Evolutionary conservation across 2,113 vertebrate species (phyloP).

Genomic region (Elephas maximus): DNA sequence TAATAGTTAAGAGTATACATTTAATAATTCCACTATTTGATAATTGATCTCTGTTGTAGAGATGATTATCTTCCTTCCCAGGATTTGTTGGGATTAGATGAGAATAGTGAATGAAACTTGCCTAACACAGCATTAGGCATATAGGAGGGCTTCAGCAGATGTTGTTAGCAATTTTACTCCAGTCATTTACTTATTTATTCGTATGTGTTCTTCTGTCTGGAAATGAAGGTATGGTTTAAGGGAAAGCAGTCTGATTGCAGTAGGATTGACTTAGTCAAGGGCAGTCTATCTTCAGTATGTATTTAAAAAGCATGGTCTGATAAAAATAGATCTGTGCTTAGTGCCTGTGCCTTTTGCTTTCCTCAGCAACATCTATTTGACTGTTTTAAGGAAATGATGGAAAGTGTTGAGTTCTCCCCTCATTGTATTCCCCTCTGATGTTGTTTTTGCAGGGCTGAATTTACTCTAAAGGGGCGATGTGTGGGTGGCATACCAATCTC

Average conservation of each 20-base stretch:
- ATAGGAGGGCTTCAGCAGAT: background rate
- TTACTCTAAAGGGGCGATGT: background rate
- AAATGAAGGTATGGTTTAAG: conserved; percentile 18
- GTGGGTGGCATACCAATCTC: background rate
- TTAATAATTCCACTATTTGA: conserved; percentile 1
- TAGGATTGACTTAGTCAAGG: conserved; percentile 7
- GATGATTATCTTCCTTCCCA: background rate
- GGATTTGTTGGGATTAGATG: conserved; percentile 49
- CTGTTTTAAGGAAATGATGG: conserved; percentile 62
- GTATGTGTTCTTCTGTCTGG: conserved; percentile 8
- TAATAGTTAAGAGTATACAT: background rate
- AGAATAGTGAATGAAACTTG: background rate
- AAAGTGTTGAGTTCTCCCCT: conserved; percentile 47
- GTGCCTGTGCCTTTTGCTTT: conserved; percentile 54
- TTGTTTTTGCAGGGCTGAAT: conserved; percentile 17
- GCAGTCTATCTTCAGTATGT: background rate
- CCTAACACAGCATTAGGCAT: background rate
- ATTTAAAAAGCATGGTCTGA: background rate
- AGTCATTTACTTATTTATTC: background rate
- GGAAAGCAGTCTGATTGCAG: background rate
- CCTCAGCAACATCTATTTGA: conserved; percentile 40
- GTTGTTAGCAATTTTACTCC: background rate
- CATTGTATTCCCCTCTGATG: background rate
- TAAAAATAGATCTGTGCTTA: conserved; percentile 41
- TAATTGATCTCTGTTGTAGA: background rate